Conservation (phyloP, 2,797 vertebrate genomes). For the Hapalemur alaotrensis region DNA sequence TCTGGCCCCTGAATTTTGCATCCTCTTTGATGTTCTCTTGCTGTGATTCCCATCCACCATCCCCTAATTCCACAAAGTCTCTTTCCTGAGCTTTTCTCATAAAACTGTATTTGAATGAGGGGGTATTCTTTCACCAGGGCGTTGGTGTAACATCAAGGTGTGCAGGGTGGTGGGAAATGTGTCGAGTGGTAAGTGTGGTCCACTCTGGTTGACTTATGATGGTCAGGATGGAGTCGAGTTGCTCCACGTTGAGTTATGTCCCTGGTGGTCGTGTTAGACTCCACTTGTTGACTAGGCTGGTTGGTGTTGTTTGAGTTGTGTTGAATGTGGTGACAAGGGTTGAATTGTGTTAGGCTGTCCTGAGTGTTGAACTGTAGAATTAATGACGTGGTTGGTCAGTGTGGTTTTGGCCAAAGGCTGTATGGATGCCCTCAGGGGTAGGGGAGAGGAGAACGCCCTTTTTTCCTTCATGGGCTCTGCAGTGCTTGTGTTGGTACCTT, state of each 20-base stretch:
- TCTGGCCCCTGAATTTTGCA: background rate
- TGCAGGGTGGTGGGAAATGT: too few species aligned
- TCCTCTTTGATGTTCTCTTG: background rate
- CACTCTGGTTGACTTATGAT: background rate
- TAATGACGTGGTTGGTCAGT: background rate
- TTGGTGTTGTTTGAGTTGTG: background rate
- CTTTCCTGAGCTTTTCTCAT: background rate
- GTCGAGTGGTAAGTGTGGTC: background rate
- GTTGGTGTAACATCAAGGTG: background rate
- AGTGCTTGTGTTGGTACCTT: slow-evolving; percentile 48
- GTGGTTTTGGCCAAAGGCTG: background rate
- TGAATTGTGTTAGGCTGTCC: background rate
- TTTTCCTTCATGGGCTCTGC: background rate
- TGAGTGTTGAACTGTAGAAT: background rate
- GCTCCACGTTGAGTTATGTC: background rate
- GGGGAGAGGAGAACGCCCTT: background rate
- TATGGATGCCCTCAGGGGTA: background rate
- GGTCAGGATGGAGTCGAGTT: background rate
- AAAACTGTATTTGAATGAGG: background rate
- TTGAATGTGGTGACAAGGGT: background rate
- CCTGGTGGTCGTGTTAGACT: background rate
- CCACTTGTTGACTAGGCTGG: background rate
- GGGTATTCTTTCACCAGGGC: background rate
- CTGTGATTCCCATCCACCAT: background rate
- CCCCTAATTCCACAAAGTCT: background rate